Evolutionary conservation across 2,888 invertebrate genomes (phyloP).

Genomic region (Lutraria lutraria): DNA sequence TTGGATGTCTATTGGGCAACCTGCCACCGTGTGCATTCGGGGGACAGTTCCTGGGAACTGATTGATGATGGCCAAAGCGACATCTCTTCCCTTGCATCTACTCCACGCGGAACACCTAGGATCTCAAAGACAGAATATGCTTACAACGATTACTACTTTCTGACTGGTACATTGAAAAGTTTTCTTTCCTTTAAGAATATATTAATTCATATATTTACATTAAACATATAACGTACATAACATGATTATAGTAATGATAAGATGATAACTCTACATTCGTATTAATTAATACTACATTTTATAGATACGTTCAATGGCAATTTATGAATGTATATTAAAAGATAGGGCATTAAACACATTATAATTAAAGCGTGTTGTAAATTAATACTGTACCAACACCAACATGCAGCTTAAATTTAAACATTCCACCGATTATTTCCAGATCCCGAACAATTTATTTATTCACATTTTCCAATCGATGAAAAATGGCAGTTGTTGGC

Average conservation of each 20-base stretch:
- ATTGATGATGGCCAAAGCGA: constrained; percentile 71
- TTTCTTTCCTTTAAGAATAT: not conserved
- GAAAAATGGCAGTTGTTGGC: constrained; percentile 79
- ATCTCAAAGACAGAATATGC: constrained; percentile 69
- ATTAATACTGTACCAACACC: no score
- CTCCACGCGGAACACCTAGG: constrained; percentile 55
- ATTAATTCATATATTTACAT: no score
- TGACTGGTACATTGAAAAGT: constrained; percentile 63
- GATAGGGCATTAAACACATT: no score
- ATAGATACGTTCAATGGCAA: no score
- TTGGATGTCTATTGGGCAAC: constrained; percentile 86
- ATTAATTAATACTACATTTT: no score
- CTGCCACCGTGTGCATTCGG: constrained; percentile 80
- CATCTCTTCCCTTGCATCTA: constrained; percentile 64
- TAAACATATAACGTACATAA: no score
- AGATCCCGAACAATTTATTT: constrained; percentile 78
- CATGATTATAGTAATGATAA: no score
- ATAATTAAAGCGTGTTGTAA: no score
- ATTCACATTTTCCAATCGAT: constrained; percentile 78
- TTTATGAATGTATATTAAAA: no score
- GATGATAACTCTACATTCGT: no score
- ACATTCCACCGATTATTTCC: constrained; percentile 22
- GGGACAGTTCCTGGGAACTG: constrained; percentile 69
- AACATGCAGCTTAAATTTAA: not conserved
- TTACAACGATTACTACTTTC: constrained; percentile 77